Base-by-base conservation (phyloP, 2,888 invertebrate species). In the Drosophila pseudotakahashii region DNA sequence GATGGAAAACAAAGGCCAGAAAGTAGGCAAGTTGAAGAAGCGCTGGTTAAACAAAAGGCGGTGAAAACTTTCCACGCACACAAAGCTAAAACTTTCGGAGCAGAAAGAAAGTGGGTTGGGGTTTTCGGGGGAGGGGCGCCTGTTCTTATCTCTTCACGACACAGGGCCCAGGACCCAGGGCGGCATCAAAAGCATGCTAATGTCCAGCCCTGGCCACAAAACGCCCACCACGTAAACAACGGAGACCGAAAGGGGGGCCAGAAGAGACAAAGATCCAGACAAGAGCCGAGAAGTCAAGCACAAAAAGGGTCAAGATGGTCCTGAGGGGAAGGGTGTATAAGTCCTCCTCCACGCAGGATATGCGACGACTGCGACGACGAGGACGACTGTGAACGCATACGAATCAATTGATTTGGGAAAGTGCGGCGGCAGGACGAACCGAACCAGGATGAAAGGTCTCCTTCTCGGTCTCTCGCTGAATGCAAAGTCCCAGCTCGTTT, bases 111-210 rank as follows among this genome's bases (percentile, higher is more conserved):
- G 45, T 61, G 53, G 76, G 73, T 44, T 60, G 73, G 73, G 83
- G 67, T 79, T 26, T 26, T 26, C 26, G 6, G 26, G 19, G 19
- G 19, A 19, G 19, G 19, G 26, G 26, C 5, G 26, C 26, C 26
- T 47, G 42, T 64, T 75, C 80, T 86, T 86, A 88, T 82, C 86
- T 79, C 58, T 72, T 57, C 41, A 55, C 48, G 74, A 66, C 67
- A 66, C 57, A 32, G 58, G 58, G 34, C 23, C 34, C 62, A n/a
- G n/a, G 53, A 42, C 47, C 34, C 62, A 48, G 62, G 53, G 67
- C 53, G 45, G 74, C 88, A 81, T 83, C 82, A 88, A 84, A 84
- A 88, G 89, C 87, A 88, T 84, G 84, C 84, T 84, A 84, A 84
- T 84, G 89, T 88, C 84, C 87, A 84, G 86, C 59, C 58, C 66